These are phyloP conservation scores for Meloidogyne hapla DNA, from an alignment of 1,140 invertebrate species.

Conservation along the genomic window DNA sequence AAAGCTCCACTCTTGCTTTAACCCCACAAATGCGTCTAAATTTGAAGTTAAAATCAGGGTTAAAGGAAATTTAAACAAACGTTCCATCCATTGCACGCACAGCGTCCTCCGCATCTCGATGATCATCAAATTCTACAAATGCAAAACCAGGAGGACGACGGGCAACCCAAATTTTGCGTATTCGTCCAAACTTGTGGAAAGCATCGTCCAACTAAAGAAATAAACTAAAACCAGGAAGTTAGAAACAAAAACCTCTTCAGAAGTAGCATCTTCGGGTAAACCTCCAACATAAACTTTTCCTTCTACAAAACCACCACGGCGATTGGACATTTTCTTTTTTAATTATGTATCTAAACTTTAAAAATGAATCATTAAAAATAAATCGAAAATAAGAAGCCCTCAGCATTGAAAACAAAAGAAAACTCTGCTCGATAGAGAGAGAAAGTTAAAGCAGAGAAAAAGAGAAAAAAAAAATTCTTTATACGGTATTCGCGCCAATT, in stretches of 20 bases:
- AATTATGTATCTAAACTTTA: too few relatives aligned
- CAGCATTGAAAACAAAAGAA: too few relatives aligned
- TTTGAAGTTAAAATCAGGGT: neutral
- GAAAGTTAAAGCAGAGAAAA: too few relatives aligned
- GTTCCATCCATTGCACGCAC: conserved; percentile 84
- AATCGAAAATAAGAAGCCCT: too few relatives aligned
- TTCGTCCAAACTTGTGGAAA: conserved; percentile 87
- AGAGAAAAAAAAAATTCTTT: too few relatives aligned
- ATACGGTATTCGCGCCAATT: too few relatives aligned
- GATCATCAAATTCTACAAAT: conserved; percentile 92
- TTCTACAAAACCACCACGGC: conserved; percentile 68
- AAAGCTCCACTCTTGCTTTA: conserved; percentile 59
- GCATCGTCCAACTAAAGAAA: conserved; percentile 77
- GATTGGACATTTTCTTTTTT: neutral
- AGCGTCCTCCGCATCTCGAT: conserved; percentile 88
- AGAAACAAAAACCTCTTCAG: conserved; percentile 45
- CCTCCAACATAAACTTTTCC: conserved; percentile 96
- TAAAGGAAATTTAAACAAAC: conserved; percentile 36
- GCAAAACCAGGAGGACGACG: conserved; percentile 89
- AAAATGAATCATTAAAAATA: too few relatives aligned
- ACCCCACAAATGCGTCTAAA: conserved; percentile 63
- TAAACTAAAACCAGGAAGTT: conserved; percentile 6
- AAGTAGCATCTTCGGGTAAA: conserved; percentile 68
- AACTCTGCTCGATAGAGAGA: too few relatives aligned
- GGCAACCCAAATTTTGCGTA: conserved; percentile 91